A percentile compares a stretch with the other conserved stretches of the same genome.
Evolutionary conservation across 2,797 vertebrate species (phyloP).

Genomic region (Hirundo rustica): DNA sequence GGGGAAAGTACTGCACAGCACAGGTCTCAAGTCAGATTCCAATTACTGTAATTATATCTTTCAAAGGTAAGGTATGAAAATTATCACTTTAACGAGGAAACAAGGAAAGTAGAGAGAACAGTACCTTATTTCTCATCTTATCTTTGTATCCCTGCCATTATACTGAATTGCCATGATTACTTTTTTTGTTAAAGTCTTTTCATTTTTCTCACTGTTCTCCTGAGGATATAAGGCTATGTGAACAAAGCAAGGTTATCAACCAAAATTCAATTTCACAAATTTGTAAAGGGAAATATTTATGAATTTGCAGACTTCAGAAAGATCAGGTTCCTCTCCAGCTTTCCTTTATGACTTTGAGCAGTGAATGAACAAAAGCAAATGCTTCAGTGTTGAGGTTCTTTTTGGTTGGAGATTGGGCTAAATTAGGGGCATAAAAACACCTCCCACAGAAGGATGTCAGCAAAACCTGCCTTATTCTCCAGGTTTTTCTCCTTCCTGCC

Average conservation of each 20-base stretch:
- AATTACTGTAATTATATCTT: conserved; percentile 76
- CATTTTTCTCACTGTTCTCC: conserved; percentile 43
- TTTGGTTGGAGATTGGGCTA: not conserved
- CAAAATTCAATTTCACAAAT: conserved; percentile 53
- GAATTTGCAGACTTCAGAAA: conserved; percentile 49
- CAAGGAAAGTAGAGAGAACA: conserved; percentile 29
- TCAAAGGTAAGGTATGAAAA: conserved; percentile 63
- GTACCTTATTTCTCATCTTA: conserved; percentile 62
- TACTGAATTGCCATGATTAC: conserved; percentile 63
- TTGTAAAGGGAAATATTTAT: conserved; percentile 51
- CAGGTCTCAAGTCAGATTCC: conserved; percentile 49
- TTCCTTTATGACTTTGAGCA: not conserved
- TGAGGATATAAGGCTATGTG: conserved; percentile 24
- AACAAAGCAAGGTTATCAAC: conserved; percentile 55
- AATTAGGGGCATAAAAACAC: not conserved
- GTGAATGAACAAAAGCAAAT: not conserved
- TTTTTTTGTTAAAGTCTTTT: conserved; percentile 50
- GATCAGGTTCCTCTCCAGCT: not conserved
- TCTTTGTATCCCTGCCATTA: conserved; percentile 61
- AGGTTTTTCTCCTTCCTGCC: not conserved
- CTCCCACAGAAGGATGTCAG: not conserved
- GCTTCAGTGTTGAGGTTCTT: not conserved
- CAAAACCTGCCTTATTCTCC: not conserved
- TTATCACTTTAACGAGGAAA: conserved; percentile 44
- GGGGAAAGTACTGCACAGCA: conserved; percentile 20